A percentile compares a stretch with the other conserved stretches of the same genome.
phyloP scores from a whole-genome alignment of 2,113 vertebrate species.

The Varanus komodoensis region DNA sequence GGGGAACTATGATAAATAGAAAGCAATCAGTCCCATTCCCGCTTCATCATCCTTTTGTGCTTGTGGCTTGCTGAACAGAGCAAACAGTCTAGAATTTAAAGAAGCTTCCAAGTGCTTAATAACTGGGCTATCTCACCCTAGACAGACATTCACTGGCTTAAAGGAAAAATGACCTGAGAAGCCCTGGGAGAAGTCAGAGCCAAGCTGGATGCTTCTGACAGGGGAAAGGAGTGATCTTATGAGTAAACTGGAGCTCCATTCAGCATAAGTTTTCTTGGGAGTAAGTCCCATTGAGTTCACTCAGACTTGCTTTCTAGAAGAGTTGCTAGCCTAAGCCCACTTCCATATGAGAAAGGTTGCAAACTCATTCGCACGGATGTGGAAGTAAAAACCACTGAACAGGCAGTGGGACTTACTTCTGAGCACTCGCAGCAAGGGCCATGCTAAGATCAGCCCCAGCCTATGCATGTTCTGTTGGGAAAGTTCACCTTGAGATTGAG shows the following conservation, averaged over 20 bases:
- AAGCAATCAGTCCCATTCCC: conserved; percentile 63
- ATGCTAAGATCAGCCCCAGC: neutral
- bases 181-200: neutral
- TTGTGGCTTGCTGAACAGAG: conserved; percentile 71
- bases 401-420: neutral
- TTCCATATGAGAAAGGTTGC: neutral
- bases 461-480: neutral
- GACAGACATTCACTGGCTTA: neutral
- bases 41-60: conserved; percentile 31
- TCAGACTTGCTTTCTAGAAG: neutral
- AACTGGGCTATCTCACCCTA: neutral
- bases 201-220: neutral
- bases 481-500: neutral
- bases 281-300: neutral
- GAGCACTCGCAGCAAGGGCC: neutral
- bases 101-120: conserved; percentile 63
- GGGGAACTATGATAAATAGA: conserved; percentile 75
- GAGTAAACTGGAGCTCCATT: neutral
- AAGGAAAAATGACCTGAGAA: no score
- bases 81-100: conserved; percentile 69
- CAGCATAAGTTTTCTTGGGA: neutral
- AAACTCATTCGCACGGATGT: neutral
- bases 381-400: neutral
- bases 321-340: neutral
- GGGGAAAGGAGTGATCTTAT: neutral